Conservation (phyloP, 2,888 invertebrate genomes). For the Eulithis testata region DNA sequence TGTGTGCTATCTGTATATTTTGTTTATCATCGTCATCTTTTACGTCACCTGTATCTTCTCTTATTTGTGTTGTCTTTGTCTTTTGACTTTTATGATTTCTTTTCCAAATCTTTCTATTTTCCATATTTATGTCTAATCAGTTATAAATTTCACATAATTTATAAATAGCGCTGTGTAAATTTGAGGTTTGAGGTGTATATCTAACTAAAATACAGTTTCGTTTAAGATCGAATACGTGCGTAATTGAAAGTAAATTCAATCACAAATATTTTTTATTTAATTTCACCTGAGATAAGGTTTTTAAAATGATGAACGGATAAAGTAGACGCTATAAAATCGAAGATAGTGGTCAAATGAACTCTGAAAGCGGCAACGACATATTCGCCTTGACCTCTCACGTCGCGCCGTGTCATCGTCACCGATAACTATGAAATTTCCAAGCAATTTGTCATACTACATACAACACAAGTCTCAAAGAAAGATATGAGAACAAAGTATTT, state of each 20-base stretch:
- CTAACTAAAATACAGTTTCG: too few species aligned
- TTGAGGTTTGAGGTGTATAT: too few species aligned
- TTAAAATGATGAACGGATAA: too few species aligned
- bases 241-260: too few species aligned
- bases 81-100: neutral
- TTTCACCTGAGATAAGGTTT: too few species aligned
- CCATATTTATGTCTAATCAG: too few species aligned
- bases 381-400: constrained; percentile 73
- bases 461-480: constrained; percentile 11
- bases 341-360: constrained; percentile 42
- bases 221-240: too few species aligned
- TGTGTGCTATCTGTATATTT: neutral
- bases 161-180: too few species aligned
- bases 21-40: neutral
- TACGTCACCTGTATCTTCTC: neutral
- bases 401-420: constrained; percentile 48
- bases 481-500: neutral
- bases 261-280: too few species aligned
- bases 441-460: constrained; percentile 20
- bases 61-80: neutral
- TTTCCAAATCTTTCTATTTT: too few species aligned
- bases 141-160: too few species aligned
- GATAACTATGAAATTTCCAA: constrained; percentile 53
- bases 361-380: constrained; percentile 77
- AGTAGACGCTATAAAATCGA: constrained; percentile 21